Evolutionary conservation across 2,797 vertebrate species (phyloP).

Genomic region (Spheniscus humboldti): DNA sequence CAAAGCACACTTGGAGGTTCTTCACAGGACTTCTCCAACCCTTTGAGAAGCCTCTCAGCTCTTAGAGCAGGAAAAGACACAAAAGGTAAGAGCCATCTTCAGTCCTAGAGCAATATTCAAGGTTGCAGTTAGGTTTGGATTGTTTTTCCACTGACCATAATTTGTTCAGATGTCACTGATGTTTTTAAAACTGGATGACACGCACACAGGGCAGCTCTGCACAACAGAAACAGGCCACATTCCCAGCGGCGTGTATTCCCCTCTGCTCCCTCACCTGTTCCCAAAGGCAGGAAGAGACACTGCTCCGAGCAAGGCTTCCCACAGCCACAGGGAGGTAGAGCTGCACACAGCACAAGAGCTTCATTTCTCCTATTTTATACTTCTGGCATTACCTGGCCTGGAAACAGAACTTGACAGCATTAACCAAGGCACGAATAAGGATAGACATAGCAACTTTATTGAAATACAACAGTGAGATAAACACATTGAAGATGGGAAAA

Average conservation of each 20-base stretch:
- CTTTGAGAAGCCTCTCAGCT: neutral
- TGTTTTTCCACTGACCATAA: neutral
- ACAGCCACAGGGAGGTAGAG: neutral
- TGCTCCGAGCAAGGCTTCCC: neutral
- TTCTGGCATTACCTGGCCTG: neutral
- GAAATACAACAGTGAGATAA: neutral
- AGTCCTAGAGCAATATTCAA: neutral
- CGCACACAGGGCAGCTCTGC: neutral
- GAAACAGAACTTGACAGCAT: neutral
- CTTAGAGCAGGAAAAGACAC: neutral
- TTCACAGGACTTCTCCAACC: neutral
- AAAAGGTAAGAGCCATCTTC: neutral
- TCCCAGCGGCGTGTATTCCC: neutral
- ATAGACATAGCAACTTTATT: neutral
- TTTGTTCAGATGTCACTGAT: neutral
- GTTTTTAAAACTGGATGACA: neutral
- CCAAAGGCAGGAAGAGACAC: fast-evolving
- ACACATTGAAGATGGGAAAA: neutral
- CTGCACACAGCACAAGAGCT: neutral
- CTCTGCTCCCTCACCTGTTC: neutral
- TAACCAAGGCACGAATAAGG: neutral
- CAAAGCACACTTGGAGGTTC: neutral
- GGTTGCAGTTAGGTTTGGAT: neutral
- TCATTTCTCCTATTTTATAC: neutral
- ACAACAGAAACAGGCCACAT: neutral